Base-by-base conservation (phyloP, 1,140 invertebrate species). In the Watersipora subatra region DNA sequence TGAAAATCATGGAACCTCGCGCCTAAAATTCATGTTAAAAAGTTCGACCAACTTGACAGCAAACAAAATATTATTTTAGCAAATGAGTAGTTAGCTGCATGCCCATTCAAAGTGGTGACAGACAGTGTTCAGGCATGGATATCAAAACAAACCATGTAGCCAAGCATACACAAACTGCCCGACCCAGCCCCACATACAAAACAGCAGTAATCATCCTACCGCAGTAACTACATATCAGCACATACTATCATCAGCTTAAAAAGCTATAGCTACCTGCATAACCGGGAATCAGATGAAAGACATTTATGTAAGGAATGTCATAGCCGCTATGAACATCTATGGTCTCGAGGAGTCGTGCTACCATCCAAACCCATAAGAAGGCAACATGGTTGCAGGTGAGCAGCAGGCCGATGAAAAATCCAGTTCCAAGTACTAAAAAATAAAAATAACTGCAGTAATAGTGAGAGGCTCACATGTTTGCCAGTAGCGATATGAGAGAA, bases 251-350 rank as follows among this genome's bases (percentile, higher is more conserved):
- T n/a, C n/a, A n/a, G n/a, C n/a, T n/a, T n/a, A n/a, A n/a, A n/a
- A n/a, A 46, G 34, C n/a, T n/a, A 46, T 2, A 67, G 69, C 64
- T 57, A 75, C 74, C 74, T 62, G 66, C 75, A 64, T 76, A 76
- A 56, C 73, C 73, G 2, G 75, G 75, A 46, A 76, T 61, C 1
- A 76, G 68, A 62, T 76, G 73, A 28, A 76, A 72, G 0, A 68
- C 55, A 63, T 76, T 76, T 12, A 76, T 64, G 63, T 69, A 75
- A n/a, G 73, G 73, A 19, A 76, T 61, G 64, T 76, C 71, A 58
- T 76, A 76, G 12, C 75, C 75, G 64, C 71, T 74, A 69, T 76
- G 75, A 1, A 76, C 75, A 64, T 76, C 75, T 58, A 76, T 74
- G 20, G 75, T 76, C 66, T 76, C 75, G 27, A 76, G 63, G 30